A percentile compares a stretch with the other conserved stretches of the same genome.
These are phyloP conservation scores for Pachliopta kotzebuea DNA, from an alignment of 2,888 invertebrate species.

Conservation along the genomic window DNA sequence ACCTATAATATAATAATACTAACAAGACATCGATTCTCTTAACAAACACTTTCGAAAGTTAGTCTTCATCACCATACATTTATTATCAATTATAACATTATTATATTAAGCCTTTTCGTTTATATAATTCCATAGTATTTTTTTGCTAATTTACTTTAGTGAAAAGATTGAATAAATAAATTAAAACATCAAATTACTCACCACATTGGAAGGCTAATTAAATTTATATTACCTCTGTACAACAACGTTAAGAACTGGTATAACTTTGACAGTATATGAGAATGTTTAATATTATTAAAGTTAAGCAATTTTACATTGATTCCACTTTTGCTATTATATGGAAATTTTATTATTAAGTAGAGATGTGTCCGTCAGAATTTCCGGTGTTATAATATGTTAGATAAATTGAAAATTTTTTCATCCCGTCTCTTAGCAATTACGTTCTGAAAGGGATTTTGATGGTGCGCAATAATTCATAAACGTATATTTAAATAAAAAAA, in stretches of 20 bases:
- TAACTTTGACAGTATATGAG: conserved; percentile 3
- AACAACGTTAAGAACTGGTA: conserved; percentile 15
- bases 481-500: background rate
- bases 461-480: background rate
- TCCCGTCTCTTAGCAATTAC: background rate
- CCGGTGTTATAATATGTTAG: conserved; percentile 39
- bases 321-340: background rate
- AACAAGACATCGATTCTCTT: too few relatives aligned
- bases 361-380: conserved; percentile 5
- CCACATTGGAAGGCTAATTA: too few relatives aligned
- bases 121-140: too few relatives aligned
- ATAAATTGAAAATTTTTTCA: background rate
- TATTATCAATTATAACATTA: too few relatives aligned
- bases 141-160: too few relatives aligned
- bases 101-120: too few relatives aligned
- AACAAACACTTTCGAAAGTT: too few relatives aligned
- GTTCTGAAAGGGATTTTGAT: background rate
- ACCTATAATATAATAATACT: too few relatives aligned
- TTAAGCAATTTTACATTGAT: conserved; percentile 5
- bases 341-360: background rate
- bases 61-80: too few relatives aligned
- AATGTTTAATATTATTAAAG: conserved; percentile 4
- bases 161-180: too few relatives aligned
- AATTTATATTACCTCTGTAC: background rate
- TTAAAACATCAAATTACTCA: too few relatives aligned